phyloP scores from a whole-genome alignment of 2,113 vertebrate genomes.

The Piprites chloris region DNA sequence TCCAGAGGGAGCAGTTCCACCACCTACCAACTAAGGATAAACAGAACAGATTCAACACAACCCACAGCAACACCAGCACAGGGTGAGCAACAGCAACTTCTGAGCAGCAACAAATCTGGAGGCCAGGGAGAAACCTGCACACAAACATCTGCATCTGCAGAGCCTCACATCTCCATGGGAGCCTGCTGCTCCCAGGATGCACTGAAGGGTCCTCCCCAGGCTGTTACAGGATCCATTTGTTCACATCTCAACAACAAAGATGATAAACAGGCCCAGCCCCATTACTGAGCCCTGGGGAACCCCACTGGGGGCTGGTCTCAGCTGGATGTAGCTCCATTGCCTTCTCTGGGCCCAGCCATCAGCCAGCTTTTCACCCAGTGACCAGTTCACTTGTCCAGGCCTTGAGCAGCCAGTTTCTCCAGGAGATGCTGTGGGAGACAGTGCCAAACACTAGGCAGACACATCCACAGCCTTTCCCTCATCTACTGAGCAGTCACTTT shows the following conservation, averaged over 20 bases:
- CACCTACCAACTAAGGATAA: background rate
- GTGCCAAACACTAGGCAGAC: background rate
- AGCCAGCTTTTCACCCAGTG: background rate
- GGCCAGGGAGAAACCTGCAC: background rate
- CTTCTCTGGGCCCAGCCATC: background rate
- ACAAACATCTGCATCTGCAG: background rate
- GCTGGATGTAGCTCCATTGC: background rate
- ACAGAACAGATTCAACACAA: background rate
- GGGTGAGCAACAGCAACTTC: background rate
- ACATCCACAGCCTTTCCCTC: background rate
- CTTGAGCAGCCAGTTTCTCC: background rate
- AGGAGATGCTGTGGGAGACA: background rate
- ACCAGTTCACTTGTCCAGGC: background rate
- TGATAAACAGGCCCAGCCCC: background rate
- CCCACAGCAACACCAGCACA: background rate
- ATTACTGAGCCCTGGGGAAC: background rate
- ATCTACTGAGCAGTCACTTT: background rate
- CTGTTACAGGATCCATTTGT: background rate
- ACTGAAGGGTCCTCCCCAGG: background rate
- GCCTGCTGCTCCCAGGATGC: background rate
- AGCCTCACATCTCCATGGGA: background rate
- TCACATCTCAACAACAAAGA: background rate
- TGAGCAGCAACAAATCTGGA: fast-evolving
- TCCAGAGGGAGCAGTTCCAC: background rate
- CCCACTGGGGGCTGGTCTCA: background rate